These are phyloP conservation scores for Sminthurinus signatus DNA, from an alignment of 1,140 invertebrate genomes.

Conservation along the genomic window DNA sequence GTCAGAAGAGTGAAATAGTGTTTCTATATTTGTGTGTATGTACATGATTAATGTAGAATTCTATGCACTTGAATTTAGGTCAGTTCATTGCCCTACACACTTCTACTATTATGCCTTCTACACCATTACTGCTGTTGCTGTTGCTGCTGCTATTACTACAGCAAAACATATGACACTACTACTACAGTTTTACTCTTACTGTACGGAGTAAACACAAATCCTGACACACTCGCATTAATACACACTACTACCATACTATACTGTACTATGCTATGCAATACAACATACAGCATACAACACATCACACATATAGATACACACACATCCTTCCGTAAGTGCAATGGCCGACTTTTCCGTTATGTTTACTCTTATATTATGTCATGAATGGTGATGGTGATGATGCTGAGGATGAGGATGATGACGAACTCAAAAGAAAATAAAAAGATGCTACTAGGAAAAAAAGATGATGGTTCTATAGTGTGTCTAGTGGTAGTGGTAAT, in stretches of 20 bases:
- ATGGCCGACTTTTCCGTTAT: slow-evolving; percentile 16
- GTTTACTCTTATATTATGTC: slow-evolving; percentile 17
- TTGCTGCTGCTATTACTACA: no score
- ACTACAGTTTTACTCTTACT: no score
- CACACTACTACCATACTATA: no score
- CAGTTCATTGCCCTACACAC: slow-evolving; percentile 14
- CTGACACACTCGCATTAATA: no score
- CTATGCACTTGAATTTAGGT: slow-evolving; percentile 4
- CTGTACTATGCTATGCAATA: neutral
- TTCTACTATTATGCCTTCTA: neutral
- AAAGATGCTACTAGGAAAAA: no score
- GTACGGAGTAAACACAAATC: no score
- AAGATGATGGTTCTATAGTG: no score
- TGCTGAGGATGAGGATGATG: neutral
- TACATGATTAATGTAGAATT: neutral
- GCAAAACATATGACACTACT: no score
- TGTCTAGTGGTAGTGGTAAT: no score
- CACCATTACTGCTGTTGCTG: no score
- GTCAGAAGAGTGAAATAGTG: neutral
- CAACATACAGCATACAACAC: neutral
- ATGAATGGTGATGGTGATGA: slow-evolving; percentile 11
- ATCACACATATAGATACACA: slow-evolving; percentile 2
- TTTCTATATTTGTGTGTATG: neutral
- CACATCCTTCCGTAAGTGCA: slow-evolving; percentile 16
- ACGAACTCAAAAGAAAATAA: no score